Base-by-base conservation (phyloP, 2,888 invertebrate species). In the Therioaphis trifolii region DNA sequence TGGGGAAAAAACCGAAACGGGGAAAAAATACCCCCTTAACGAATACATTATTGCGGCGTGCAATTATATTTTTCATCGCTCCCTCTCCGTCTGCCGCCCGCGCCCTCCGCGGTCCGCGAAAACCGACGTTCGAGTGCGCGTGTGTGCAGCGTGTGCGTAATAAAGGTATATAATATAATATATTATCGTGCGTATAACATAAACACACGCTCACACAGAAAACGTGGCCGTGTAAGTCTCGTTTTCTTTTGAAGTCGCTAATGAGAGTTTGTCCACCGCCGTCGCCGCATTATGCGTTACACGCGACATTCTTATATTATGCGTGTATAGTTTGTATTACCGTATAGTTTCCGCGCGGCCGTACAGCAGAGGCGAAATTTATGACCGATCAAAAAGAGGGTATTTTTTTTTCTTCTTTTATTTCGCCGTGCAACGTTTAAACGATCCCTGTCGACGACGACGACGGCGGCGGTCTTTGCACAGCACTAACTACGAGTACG, bases 231-330 rank as follows among this genome's bases (percentile, higher is more conserved):
- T 69, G 79, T 58, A 29, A 63, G 76, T 66, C 74, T 24, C 35
- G 69, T 80, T 82, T 80, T 82, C 80, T 61, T 82, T 82, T 82
- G 80, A 82, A 72, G 80, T 82, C 80, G 72, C 80, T 82, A 82
- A 82, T 82, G 80, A 82, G 80, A 82, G 61, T 71, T 46, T 69
- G 68, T 79, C 78, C 40, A 1, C 49, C 74, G 4, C 40, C 21
- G 24, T 3, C 66, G 46, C 76, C 21, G 15, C n/a, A n/a, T n/a
- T n/a, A n/a, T n/a, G n/a, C n/a, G n/a, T n/a, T n/a, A n/a, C n/a
- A 11, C 29, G 46, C 15, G 4, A 15, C 75, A 35, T 29, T 27
- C 29, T 46, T 24, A 74, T 55, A 55, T 52, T 5, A 21, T 55
- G 55, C 21, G 9, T 72, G 21, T 15, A n/a, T n/a, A n/a, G n/a